Evolutionary conservation across 2,888 invertebrate species (phyloP).

Genomic region (Hymenopus coronatus): DNA sequence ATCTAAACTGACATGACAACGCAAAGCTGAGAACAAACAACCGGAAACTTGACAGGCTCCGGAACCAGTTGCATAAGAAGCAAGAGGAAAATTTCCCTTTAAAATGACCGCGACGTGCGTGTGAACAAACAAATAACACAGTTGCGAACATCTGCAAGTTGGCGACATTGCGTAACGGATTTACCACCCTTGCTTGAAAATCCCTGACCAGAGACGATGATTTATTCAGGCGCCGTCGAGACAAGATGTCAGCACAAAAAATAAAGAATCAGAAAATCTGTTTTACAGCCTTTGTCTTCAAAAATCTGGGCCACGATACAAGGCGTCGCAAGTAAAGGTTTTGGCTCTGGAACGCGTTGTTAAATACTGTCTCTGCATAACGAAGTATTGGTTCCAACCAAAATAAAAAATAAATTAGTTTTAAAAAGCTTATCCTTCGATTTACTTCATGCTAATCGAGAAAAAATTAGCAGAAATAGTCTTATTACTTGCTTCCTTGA

Average conservation of each 20-base stretch:
- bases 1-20: not conserved
- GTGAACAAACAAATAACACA: not conserved
- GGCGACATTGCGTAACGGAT: not conserved
- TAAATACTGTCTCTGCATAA: too few species aligned
- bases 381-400: too few species aligned
- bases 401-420: too few species aligned
- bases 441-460: too few species aligned
- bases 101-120: not conserved
- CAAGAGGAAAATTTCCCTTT: not conserved
- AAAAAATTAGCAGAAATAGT: too few species aligned
- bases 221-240: not conserved
- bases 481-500: too few species aligned
- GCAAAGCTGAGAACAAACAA: not conserved
- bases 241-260: not conserved
- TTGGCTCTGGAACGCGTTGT: too few species aligned
- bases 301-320: not conserved
- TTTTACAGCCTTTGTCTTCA: not conserved
- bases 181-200: not conserved
- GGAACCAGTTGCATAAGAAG: not conserved
- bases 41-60: not conserved
- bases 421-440: too few species aligned
- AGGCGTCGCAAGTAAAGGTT: too few species aligned
- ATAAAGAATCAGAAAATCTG: not conserved
- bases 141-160: not conserved
- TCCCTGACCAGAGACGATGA: not conserved